A percentile compares a stretch with the other conserved stretches of the same genome.
Conservation (phyloP, 2,113 vertebrate species). For the Montifringilla adamsi region DNA sequence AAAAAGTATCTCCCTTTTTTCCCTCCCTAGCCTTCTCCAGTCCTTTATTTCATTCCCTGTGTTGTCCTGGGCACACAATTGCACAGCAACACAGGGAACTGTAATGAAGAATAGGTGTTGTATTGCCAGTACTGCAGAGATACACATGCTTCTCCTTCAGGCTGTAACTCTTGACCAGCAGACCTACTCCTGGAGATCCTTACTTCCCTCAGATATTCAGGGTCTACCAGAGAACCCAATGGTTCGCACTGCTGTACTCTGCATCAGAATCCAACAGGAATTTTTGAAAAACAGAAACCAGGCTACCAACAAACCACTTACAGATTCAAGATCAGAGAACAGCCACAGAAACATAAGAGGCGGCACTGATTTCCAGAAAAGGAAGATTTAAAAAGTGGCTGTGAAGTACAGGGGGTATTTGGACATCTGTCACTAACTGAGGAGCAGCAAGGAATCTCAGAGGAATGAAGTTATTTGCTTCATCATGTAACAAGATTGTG, state of each 20-base stretch:
- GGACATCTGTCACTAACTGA: neutral
- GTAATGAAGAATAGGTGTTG: neutral
- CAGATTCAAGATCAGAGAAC: neutral
- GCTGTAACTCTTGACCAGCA: neutral
- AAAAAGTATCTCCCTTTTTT: neutral
- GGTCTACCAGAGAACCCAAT: neutral
- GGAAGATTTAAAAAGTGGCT: neutral
- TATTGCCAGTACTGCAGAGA: neutral
- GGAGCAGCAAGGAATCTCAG: neutral
- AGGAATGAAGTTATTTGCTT: neutral
- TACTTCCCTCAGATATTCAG: neutral
- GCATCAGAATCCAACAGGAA: neutral
- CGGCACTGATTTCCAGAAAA: neutral
- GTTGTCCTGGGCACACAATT: neutral
- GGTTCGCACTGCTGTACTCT: neutral
- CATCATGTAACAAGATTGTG: neutral
- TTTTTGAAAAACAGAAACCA: neutral
- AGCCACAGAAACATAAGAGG: neutral
- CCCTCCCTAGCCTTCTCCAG: neutral
- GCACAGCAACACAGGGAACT: fast-evolving
- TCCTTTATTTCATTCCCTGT: neutral
- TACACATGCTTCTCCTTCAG: neutral
- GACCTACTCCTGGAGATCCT: neutral
- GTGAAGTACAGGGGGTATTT: neutral
- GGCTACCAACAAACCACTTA: neutral